Conservation (phyloP, 2,113 vertebrate genomes). For the Xiphias gladius region DNA sequence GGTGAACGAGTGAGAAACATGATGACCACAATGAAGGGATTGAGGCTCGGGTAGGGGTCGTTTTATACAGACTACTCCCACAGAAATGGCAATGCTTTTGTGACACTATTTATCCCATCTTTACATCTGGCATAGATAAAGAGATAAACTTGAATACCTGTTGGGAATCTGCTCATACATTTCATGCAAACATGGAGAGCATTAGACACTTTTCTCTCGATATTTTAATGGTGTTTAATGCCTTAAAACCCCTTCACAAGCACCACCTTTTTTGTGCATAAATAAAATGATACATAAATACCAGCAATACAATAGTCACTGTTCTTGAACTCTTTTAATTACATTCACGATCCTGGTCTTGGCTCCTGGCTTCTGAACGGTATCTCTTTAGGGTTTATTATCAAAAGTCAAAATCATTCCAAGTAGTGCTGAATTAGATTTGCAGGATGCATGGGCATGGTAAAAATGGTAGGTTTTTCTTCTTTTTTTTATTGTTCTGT, state of each 20-base stretch:
- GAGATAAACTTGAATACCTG: not conserved
- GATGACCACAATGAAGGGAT: slow-evolving; percentile 46
- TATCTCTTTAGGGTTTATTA: not conserved
- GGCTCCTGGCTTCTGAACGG: not conserved
- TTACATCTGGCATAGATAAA: not conserved
- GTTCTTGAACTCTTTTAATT: not conserved
- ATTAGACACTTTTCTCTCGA: not conserved
- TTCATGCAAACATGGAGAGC: not conserved
- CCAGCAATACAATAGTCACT: not conserved
- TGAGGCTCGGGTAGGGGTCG: not conserved
- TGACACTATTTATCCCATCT: not conserved
- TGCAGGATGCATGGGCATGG: not conserved
- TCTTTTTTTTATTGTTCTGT: no score
- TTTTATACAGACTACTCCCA: slow-evolving; percentile 22
- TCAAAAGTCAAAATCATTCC: not conserved
- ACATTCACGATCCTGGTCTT: not conserved
- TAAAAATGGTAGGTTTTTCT: no score
- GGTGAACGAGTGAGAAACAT: slow-evolving; percentile 11
- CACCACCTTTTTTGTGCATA: not conserved
- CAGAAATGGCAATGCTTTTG: slow-evolving; percentile 28
- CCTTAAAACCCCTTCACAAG: not conserved
- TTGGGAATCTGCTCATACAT: not conserved
- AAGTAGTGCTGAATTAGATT: not conserved
- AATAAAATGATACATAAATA: slow-evolving; percentile 3
- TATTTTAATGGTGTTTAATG: not conserved